phyloP scores from a whole-genome alignment of 1,140 invertebrate genomes.

The Charaxes varanes region DNA sequence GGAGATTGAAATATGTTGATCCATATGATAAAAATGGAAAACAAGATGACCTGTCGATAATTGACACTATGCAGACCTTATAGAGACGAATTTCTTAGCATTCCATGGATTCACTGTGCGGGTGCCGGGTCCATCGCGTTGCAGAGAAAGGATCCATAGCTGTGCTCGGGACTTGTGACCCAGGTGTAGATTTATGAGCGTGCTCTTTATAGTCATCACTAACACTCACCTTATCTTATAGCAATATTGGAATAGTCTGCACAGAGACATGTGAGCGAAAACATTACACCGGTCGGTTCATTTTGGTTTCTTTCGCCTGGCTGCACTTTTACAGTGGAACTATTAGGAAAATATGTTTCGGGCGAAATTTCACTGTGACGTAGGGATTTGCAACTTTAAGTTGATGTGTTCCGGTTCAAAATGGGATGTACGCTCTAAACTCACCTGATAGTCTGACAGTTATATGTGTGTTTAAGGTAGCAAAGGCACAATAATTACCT shows the following conservation, averaged over 20 bases:
- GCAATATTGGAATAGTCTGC: conserved; percentile 2
- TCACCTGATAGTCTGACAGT: conserved; percentile 5
- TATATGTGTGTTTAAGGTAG: conserved; percentile 17
- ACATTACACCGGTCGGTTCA: conserved; percentile 13
- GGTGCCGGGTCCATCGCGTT: too few relatives aligned
- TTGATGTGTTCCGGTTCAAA: neutral
- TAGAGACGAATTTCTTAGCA: too few relatives aligned
- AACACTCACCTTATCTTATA: too few relatives aligned
- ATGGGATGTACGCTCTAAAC: neutral
- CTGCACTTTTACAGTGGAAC: conserved; percentile 16
- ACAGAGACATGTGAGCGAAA: conserved; percentile 11
- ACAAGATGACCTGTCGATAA: too few relatives aligned
- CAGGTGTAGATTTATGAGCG: too few relatives aligned
- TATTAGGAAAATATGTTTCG: conserved; percentile 16
- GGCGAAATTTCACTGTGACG: neutral
- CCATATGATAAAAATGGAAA: too few relatives aligned
- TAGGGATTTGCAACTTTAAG: conserved; percentile 2
- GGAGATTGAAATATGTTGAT: too few relatives aligned
- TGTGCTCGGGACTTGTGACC: too few relatives aligned
- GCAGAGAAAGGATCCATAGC: too few relatives aligned
- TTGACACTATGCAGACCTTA: too few relatives aligned
- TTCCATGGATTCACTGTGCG: too few relatives aligned
- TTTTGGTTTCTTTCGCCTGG: conserved; percentile 12
- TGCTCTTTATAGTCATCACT: too few relatives aligned
- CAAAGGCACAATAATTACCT: conserved; percentile 20